Evolutionary conservation across 2,113 vertebrate genomes (phyloP).

Genomic region (Hemibagrus wyckioides): DNA sequence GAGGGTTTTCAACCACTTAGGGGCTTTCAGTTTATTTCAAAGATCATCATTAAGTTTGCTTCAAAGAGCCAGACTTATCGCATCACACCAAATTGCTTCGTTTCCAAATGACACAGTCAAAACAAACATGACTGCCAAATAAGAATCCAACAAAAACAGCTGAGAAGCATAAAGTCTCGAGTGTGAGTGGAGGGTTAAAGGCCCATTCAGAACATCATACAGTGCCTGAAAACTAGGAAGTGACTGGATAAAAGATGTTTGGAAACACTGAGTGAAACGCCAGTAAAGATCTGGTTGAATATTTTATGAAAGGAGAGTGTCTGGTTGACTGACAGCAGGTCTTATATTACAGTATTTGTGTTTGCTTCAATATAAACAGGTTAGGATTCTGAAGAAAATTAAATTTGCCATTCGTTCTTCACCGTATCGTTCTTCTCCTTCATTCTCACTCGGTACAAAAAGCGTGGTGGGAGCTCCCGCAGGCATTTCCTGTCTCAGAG

Average conservation of each 20-base stretch:
- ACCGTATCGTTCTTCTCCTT: neutral
- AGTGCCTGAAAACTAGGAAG: neutral
- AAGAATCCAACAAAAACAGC: constrained; percentile 12
- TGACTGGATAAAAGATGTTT: constrained; percentile 29
- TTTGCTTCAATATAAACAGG: neutral
- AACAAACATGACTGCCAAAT: constrained; percentile 24
- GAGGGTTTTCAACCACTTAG: constrained; percentile 4
- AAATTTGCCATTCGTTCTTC: neutral
- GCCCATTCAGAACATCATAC: constrained; percentile 20
- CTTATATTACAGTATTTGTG: neutral
- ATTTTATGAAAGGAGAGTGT: neutral
- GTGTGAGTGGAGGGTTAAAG: constrained; percentile 11
- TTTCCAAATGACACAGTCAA: constrained; percentile 21
- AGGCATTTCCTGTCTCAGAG: constrained; percentile 28
- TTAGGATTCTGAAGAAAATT: neutral
- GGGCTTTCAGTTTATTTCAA: constrained; percentile 27
- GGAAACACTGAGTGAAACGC: constrained; percentile 12
- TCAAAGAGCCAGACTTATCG: constrained; percentile 19
- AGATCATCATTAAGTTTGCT: constrained; percentile 48
- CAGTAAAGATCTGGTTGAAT: neutral
- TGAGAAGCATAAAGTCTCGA: neutral
- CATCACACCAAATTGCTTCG: constrained; percentile 24
- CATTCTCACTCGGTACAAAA: neutral
- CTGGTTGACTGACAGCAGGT: neutral
- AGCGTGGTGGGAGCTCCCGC: constrained; percentile 5